Percentiles rank a stretch among this genome's conserved stretches.
phyloP scores from a whole-genome alignment of 2,888 invertebrate genomes.

The Pollenia griseotomentosa region DNA sequence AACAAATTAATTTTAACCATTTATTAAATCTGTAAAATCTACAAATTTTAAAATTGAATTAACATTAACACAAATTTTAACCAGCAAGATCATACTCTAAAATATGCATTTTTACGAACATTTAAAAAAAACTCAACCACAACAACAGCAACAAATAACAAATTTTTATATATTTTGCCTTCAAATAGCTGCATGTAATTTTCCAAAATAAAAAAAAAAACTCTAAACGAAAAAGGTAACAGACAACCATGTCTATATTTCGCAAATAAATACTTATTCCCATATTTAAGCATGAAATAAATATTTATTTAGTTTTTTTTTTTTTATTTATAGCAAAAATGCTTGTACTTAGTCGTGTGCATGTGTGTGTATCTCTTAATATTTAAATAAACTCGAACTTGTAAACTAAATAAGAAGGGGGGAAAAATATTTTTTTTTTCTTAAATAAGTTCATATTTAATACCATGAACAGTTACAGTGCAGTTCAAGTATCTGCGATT shows the following conservation, averaged over 20 bases:
- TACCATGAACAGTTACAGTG: not conserved
- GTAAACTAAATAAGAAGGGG: slow-evolving; percentile 1
- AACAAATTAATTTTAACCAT: slow-evolving; percentile 13
- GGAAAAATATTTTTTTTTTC: slow-evolving; percentile 12
- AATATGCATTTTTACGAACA: slow-evolving; percentile 2
- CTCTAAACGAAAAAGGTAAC: slow-evolving; percentile 6
- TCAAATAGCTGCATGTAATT: slow-evolving; percentile 36
- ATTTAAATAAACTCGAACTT: slow-evolving; percentile 60
- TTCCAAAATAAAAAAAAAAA: slow-evolving; percentile 10
- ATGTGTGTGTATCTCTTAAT: not conserved
- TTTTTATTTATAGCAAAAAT: not conserved
- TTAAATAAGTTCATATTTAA: slow-evolving; percentile 52
- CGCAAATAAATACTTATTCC: slow-evolving; percentile 30
- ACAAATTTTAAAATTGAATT: slow-evolving; percentile 43
- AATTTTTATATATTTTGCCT: slow-evolving; percentile 44
- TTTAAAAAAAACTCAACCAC: not conserved
- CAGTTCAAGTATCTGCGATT: not conserved
- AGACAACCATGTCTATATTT: slow-evolving; percentile 17
- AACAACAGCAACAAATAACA: not conserved
- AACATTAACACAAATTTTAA: slow-evolving; percentile 34
- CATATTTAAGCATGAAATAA: slow-evolving; percentile 50
- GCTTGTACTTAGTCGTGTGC: not conserved
- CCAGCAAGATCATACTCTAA: slow-evolving; percentile 23
- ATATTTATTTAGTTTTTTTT: slow-evolving; percentile 17
- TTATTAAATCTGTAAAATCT: slow-evolving; percentile 31